Evolutionary conservation across 2,797 vertebrate genomes (phyloP), one percentile per base, ranked within the genome.

Genomic region (Pseudopleuronectes americanus): DNA sequence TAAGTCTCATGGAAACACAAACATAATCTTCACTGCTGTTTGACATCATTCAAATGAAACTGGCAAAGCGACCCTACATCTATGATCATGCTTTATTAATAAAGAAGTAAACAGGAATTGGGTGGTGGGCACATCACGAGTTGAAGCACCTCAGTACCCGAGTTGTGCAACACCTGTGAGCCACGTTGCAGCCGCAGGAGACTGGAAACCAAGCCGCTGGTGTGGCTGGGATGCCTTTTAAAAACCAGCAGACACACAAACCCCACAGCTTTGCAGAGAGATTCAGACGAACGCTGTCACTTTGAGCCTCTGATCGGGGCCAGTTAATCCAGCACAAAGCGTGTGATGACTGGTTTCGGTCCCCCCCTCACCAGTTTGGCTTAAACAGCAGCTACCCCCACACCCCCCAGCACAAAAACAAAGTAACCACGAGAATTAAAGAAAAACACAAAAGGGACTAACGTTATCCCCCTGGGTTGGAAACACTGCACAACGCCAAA

Each of bases 121-220:
- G 14, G 13, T 22, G 59, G 4, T 8, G 31, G 17, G 24, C 48
- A 47, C 49, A 21, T 45, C 21, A 1, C 38, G 21, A 26, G 24
- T 43, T 9, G 6, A 2, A 38, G 22, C 49, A 8, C 28, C 63
- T 23, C 36, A 21, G 24, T 8, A 41, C 3, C 21, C 1, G 9
- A 28, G 28, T 79, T 81, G 76, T 71, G 71, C 79, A 84, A 79
- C 76, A 84, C 76, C 76, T 79, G 70, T 3, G 24, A 78, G 68
- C 81, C 85, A 81, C 75, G 72, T 79, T 81, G 76, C 65, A 69
- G 10, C 21, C 26, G 12, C 2, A 2, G 31, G 26, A 26, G 45
- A 9, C 0, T 24, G 52, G 60, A 65, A 69, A 45, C 26, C 52
- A 21, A n/a, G 28, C 28, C 51, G 13, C 24, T 17, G 53, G 4